Evolutionary conservation across 2,888 invertebrate genomes (phyloP).

Genomic region (Parnassius orleans): DNA sequence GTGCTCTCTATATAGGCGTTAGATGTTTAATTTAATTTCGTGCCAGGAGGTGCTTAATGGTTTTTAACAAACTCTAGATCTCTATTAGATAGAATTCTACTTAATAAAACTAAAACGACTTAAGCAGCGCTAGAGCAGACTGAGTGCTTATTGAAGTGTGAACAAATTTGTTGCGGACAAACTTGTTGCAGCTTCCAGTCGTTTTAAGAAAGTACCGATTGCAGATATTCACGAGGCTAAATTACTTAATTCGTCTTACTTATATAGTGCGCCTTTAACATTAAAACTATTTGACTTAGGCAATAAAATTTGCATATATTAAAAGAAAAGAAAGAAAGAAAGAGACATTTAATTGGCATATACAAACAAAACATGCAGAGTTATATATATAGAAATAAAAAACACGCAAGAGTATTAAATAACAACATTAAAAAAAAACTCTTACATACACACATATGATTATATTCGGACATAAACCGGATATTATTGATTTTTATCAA

Average conservation of each 20-base stretch:
- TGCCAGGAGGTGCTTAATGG: constrained; percentile 24
- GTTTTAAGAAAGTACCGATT: neutral
- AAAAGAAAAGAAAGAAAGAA: no score
- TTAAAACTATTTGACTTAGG: no score
- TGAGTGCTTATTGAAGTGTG: neutral
- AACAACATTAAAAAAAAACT: no score
- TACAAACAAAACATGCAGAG: no score
- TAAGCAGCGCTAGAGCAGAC: neutral
- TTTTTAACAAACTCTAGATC: constrained; percentile 39
- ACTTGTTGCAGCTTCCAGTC: constrained; percentile 14
- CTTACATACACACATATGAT: no score
- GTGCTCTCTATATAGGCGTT: constrained; percentile 7
- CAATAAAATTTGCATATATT: no score
- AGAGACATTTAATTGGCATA: no score
- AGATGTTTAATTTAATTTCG: constrained; percentile 3
- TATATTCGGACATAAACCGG: no score
- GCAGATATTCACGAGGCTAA: neutral
- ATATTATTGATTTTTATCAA: no score
- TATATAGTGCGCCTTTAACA: no score
- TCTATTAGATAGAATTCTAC: constrained; percentile 45
- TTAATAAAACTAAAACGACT: constrained; percentile 27
- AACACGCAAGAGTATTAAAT: no score
- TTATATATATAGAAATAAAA: no score
- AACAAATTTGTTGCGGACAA: constrained; percentile 3
- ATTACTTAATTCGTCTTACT: neutral